phyloP scores from a whole-genome alignment of 2,113 vertebrate species.

The Petrocephalus zakoni region DNA sequence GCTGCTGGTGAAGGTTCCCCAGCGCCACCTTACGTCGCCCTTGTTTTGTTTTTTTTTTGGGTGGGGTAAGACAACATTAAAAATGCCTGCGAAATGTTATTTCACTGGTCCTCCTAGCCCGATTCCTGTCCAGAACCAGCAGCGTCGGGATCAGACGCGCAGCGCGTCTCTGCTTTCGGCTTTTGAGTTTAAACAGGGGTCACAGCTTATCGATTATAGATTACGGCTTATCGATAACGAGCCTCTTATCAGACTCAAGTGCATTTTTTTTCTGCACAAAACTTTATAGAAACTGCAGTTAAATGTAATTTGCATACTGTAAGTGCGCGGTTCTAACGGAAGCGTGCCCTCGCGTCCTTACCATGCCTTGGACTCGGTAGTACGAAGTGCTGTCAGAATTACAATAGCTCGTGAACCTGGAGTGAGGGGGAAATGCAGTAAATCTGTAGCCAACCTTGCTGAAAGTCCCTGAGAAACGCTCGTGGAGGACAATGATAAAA shows the following conservation, averaged over 20 bases:
- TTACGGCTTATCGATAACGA: neutral
- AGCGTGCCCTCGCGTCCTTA: neutral
- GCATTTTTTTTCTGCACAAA: neutral
- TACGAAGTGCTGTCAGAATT: neutral
- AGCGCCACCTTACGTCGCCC: neutral
- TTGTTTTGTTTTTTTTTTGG: neutral
- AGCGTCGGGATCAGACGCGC: conserved; percentile 36
- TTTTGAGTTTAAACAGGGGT: neutral
- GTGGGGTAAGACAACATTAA: neutral
- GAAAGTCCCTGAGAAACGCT: neutral
- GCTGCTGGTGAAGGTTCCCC: neutral
- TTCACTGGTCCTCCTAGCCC: conserved; percentile 41
- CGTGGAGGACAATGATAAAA: neutral
- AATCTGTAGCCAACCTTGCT: neutral
- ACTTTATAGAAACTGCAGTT: neutral
- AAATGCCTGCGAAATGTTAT: neutral
- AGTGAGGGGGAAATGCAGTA: neutral
- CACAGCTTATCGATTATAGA: no score
- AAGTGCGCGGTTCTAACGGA: neutral
- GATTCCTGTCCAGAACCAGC: conserved; percentile 53
- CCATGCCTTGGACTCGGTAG: neutral
- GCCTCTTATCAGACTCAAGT: neutral
- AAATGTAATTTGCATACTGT: neutral
- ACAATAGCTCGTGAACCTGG: neutral
- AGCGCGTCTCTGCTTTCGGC: neutral